Percentiles rank a stretch among this genome's conserved stretches.
These are phyloP conservation scores for Polydrusus tereticollis DNA, from an alignment of 2,888 invertebrate species.

Conservation along the genomic window DNA sequence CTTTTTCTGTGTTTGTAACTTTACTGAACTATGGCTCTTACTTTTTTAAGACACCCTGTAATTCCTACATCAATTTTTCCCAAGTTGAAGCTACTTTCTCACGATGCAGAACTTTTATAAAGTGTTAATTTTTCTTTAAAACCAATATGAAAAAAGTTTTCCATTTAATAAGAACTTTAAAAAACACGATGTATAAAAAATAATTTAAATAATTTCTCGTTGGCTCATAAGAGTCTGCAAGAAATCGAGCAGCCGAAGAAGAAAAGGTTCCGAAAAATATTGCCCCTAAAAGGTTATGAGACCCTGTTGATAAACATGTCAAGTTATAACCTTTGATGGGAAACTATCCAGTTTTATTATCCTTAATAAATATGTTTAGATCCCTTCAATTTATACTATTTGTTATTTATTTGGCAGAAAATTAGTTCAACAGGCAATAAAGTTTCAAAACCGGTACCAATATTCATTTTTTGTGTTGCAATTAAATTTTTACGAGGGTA, in stretches of 20 bases:
- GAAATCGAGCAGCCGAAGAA: conserved; percentile 20
- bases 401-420: conserved; percentile 55
- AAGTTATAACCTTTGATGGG: conserved; percentile 52
- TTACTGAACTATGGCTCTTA: too few relatives aligned
- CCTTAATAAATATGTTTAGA: conserved; percentile 54
- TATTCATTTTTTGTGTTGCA: conserved; percentile 45
- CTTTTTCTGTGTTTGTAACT: too few relatives aligned
- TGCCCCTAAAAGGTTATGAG: conserved; percentile 39
- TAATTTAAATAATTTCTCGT: neutral
- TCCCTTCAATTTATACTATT: conserved; percentile 49
- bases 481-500: conserved; percentile 45
- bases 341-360: conserved; percentile 50
- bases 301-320: conserved; percentile 58
- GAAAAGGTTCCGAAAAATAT: conserved; percentile 38
- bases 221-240: neutral
- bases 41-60: too few relatives aligned
- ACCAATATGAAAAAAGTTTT: too few relatives aligned
- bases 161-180: too few relatives aligned
- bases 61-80: too few relatives aligned
- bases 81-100: too few relatives aligned
- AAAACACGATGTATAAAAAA: neutral
- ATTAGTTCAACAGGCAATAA: conserved; percentile 51
- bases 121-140: too few relatives aligned
- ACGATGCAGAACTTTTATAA: too few relatives aligned
- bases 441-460: conserved; percentile 43